These are phyloP conservation scores for Thaleichthys pacificus DNA, from an alignment of 2,797 vertebrate species.

Conservation along the genomic window DNA sequence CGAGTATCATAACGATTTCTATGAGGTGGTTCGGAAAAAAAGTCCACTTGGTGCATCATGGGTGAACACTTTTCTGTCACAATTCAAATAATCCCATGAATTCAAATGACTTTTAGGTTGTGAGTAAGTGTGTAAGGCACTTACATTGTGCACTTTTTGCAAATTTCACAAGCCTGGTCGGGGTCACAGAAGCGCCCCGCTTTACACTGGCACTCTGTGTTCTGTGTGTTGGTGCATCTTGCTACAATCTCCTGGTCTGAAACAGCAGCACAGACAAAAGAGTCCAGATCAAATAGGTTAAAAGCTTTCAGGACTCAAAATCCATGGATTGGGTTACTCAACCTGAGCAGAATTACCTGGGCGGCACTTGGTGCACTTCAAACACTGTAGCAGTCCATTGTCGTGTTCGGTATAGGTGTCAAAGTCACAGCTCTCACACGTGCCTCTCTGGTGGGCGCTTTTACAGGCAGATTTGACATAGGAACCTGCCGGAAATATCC, in stretches of 20 bases:
- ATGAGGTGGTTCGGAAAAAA: neutral
- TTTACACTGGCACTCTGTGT: slow-evolving; percentile 67
- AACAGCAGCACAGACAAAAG: slow-evolving; percentile 14
- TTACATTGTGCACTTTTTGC: slow-evolving; percentile 72
- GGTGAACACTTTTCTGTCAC: neutral
- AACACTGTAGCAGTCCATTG: slow-evolving; percentile 53
- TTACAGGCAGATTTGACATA: slow-evolving; percentile 51
- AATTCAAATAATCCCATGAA: neutral
- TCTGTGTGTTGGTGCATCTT: slow-evolving; percentile 49
- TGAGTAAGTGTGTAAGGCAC: slow-evolving; percentile 7
- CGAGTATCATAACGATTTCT: neutral
- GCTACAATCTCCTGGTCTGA: slow-evolving; percentile 63
- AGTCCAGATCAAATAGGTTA: slow-evolving; percentile 23
- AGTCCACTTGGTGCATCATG: neutral
- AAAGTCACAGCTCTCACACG: slow-evolving; percentile 59
- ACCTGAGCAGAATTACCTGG: slow-evolving; percentile 57
- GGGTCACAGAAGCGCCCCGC: slow-evolving; percentile 62
- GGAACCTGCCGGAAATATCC: slow-evolving; percentile 50
- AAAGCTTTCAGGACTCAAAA: neutral
- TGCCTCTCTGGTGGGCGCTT: neutral
- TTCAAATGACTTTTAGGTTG: neutral
- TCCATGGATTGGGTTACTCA: neutral
- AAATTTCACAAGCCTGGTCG: slow-evolving; percentile 73
- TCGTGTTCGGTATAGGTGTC: slow-evolving; percentile 55
- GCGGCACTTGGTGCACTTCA: slow-evolving; percentile 64